Conservation (phyloP, 2,888 invertebrate genomes). For the Drosophila paramelanica region DNA sequence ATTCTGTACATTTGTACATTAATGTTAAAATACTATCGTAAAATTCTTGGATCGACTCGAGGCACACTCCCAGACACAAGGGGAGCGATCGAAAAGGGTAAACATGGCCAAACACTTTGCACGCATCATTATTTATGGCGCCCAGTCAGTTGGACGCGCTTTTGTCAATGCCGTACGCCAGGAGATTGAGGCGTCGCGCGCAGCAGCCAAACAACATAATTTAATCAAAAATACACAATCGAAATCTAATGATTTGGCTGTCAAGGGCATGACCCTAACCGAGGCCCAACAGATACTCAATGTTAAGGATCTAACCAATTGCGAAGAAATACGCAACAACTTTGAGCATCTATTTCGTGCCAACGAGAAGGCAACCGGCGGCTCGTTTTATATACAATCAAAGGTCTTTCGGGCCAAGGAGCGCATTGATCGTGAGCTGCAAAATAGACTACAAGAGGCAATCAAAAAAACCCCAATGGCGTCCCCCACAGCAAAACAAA, state of each 20-base stretch:
- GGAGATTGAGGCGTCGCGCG: conserved; percentile 93
- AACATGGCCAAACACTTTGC: conserved; percentile 97
- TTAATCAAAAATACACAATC: conserved; percentile 87
- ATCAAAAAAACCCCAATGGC: background rate
- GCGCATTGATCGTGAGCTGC: conserved; percentile 91
- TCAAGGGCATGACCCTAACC: conserved; percentile 82
- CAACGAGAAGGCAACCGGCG: conserved; percentile 96
- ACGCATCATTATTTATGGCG: conserved; percentile 94
- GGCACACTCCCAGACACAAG: conserved; percentile 19
- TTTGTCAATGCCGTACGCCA: conserved; percentile 95
- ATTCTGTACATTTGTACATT: conserved; percentile 27
- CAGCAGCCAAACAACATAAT: conserved; percentile 89
- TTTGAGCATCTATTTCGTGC: conserved; percentile 94
- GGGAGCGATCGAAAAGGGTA: background rate
- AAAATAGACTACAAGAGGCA: background rate
- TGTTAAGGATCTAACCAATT: conserved; percentile 88
- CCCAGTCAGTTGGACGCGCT: conserved; percentile 95
- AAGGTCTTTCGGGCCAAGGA: conserved; percentile 97
- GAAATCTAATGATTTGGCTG: conserved; percentile 82
- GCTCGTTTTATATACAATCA: conserved; percentile 98
- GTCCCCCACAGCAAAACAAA: background rate
- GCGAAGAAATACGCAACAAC: conserved; percentile 89
- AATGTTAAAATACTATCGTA: conserved; percentile 23
- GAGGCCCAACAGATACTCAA: conserved; percentile 98
- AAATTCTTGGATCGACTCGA: conserved; percentile 37